Percentiles rank a stretch among this genome's conserved stretches.
Evolutionary conservation across 2,113 vertebrate species (phyloP).

Genomic region (Trogon surrucura): DNA sequence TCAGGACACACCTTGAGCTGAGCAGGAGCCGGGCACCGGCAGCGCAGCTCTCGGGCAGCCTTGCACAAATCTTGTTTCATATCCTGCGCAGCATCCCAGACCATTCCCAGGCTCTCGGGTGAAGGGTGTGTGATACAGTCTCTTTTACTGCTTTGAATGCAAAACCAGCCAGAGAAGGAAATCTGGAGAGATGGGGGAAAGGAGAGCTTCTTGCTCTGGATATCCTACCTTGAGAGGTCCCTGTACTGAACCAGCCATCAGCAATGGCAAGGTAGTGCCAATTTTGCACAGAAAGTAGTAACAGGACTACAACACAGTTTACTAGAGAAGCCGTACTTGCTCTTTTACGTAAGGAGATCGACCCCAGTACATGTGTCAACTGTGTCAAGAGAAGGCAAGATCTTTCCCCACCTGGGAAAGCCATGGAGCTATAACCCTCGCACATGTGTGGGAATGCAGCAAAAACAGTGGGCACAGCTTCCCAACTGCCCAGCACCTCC

Average conservation of each 20-base stretch:
- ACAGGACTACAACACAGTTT: background rate
- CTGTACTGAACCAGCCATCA: background rate
- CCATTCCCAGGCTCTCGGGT: background rate
- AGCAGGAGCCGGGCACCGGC: background rate
- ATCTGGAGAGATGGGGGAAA: background rate
- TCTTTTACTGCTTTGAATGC: background rate
- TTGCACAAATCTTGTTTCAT: background rate
- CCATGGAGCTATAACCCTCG: too few species aligned
- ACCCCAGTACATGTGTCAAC: rapidly evolving
- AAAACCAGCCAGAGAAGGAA: background rate
- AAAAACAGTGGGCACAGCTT: background rate
- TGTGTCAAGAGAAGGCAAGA: background rate
- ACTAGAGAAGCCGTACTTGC: background rate
- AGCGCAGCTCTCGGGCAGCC: background rate
- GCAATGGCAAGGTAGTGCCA: background rate
- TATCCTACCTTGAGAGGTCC: background rate
- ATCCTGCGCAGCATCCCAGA: rapidly evolving
- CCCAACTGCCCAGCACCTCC: background rate
- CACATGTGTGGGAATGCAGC: background rate
- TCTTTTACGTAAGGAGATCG: rapidly evolving
- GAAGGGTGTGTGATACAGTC: background rate
- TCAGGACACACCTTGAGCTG: background rate
- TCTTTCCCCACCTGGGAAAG: background rate
- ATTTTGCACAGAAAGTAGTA: background rate
- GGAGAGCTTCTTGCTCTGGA: background rate